Percentiles rank a stretch among this genome's conserved stretches.
These are phyloP conservation scores for Urocynchramus pylzowi DNA, from an alignment of 2,113 vertebrate species.

Conservation along the genomic window DNA sequence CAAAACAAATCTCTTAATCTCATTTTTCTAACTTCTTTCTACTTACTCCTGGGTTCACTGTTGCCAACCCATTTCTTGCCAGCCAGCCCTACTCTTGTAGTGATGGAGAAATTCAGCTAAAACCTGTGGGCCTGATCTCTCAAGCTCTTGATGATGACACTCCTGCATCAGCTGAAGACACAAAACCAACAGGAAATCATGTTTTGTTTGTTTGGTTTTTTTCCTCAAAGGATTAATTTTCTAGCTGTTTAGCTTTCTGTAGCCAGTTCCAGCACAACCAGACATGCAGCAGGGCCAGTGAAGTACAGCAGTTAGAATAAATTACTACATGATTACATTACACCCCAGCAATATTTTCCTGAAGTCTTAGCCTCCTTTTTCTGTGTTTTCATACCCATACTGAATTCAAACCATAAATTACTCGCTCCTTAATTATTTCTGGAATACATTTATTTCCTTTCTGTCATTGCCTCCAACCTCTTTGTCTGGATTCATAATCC, in stretches of 20 bases:
- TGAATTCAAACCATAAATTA: neutral
- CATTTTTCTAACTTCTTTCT: neutral
- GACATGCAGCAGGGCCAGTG: neutral
- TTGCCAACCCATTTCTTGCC: neutral
- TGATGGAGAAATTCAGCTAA: neutral
- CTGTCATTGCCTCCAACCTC: neutral
- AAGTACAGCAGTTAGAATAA: neutral
- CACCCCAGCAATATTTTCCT: neutral
- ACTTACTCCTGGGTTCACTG: neutral
- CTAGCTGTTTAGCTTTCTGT: neutral
- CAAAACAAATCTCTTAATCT: neutral
- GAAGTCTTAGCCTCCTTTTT: neutral
- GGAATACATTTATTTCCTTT: neutral
- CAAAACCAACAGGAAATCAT: neutral
- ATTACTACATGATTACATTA: neutral
- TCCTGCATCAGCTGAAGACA: neutral
- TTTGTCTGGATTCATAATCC: neutral
- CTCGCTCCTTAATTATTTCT: neutral
- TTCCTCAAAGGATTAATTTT: neutral
- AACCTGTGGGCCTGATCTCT: neutral
- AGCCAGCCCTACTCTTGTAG: neutral
- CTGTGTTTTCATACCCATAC: neutral
- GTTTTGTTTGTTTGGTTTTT: neutral
- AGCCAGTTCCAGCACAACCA: neutral
- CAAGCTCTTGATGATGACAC: neutral